Conservation (phyloP, 1,140 invertebrate species). For the Octopus sinensis region DNA sequence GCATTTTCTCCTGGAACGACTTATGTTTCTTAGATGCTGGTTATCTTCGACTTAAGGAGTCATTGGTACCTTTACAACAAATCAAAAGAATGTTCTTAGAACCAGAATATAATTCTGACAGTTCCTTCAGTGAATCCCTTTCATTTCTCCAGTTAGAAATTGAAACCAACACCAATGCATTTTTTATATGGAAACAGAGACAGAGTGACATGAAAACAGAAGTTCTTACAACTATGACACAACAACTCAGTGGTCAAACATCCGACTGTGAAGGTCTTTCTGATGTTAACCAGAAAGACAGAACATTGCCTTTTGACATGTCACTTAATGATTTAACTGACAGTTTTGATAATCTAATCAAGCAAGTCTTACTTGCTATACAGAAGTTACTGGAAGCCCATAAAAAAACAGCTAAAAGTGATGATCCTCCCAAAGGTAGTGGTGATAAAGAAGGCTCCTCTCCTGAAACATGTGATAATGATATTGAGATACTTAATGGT, state of each 20-base stretch:
- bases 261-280: background rate
- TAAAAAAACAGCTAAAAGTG: background rate
- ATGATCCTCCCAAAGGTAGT: background rate
- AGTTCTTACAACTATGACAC: background rate
- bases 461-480: background rate
- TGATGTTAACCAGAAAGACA: background rate
- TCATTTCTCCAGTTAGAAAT: background rate
- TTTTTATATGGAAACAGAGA: background rate
- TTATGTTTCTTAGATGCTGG: background rate
- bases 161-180: background rate
- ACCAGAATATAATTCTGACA: conserved; percentile 8
- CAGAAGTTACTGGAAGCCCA: background rate
- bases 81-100: background rate
- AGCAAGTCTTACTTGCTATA: background rate
- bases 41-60: background rate
- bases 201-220: background rate
- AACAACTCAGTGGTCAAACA: background rate
- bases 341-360: background rate
- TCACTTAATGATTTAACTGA: background rate
- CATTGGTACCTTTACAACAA: background rate
- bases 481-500: background rate
- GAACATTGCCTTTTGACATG: background rate
- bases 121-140: conserved; percentile 15
- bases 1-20: conserved; percentile 1
- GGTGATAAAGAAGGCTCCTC: background rate